These are phyloP conservation scores for Penelope pileata DNA, from an alignment of 2,113 vertebrate genomes.

Conservation along the genomic window DNA sequence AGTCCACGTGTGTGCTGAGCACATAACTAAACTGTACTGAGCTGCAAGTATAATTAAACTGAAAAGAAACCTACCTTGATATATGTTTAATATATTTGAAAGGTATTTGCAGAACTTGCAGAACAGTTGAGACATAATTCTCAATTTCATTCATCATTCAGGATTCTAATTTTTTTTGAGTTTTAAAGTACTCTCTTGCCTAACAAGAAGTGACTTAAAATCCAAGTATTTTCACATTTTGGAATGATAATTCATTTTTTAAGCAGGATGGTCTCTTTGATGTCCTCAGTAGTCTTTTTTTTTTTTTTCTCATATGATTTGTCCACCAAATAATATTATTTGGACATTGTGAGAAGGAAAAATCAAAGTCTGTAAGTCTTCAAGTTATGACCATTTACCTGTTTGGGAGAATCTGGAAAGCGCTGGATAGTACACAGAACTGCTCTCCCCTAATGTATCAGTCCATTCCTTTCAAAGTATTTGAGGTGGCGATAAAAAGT, in stretches of 20 bases:
- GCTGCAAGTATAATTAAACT: conserved; percentile 32
- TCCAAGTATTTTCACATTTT: neutral
- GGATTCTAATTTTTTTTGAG: neutral
- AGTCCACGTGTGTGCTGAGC: neutral
- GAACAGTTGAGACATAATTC: neutral
- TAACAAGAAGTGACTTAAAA: neutral
- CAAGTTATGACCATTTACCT: neutral
- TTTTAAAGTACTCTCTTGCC: neutral
- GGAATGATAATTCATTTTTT: neutral
- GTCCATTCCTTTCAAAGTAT: neutral
- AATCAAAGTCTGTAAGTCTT: neutral
- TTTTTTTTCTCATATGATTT: neutral
- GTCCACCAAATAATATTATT: neutral
- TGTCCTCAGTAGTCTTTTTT: neutral
- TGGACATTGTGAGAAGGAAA: neutral
- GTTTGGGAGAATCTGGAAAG: neutral
- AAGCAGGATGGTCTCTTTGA: neutral
- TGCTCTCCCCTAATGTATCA: neutral
- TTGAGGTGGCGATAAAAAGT: neutral
- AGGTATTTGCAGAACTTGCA: conserved; percentile 2
- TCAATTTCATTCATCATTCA: neutral
- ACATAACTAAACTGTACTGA: neutral
- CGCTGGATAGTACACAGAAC: neutral
- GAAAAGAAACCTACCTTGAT: neutral
- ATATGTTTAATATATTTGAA: neutral